Evolutionary conservation across 2,888 invertebrate genomes (phyloP).

Genomic region (Idaea straminata): DNA sequence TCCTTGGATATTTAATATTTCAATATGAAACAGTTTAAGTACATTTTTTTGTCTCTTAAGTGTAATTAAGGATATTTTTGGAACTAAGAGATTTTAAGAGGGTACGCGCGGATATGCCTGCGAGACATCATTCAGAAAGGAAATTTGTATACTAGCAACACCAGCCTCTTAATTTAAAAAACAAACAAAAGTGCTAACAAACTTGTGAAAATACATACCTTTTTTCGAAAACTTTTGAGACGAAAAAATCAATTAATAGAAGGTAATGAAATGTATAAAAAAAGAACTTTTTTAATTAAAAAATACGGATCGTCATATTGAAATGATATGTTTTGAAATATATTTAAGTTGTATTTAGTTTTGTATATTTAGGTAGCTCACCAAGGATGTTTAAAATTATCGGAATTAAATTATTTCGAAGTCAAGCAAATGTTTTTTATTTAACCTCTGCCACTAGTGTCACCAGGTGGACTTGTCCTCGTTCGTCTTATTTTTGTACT

Average conservation of each 20-base stretch:
- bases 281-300: too few species aligned
- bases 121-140: too few species aligned
- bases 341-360: constrained; percentile 10
- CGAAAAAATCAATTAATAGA: too few species aligned
- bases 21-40: constrained; percentile 12
- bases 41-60: constrained; percentile 14
- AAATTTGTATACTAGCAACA: too few species aligned
- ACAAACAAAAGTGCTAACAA: neutral
- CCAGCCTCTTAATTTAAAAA: too few species aligned
- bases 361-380: constrained; percentile 17
- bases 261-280: too few species aligned
- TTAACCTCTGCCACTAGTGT: neutral
- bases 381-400: constrained; percentile 25
- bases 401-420: constrained; percentile 25
- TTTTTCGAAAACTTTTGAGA: neutral
- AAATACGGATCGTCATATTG: neutral
- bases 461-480: too few species aligned
- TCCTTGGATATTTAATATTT: constrained; percentile 9
- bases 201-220: constrained; percentile 6
- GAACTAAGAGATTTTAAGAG: too few species aligned
- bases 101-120: too few species aligned
- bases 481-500: too few species aligned
- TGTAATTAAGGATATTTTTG: neutral
- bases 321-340: constrained; percentile 7
- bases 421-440: constrained; percentile 6